Base-by-base conservation (phyloP, 1,140 invertebrate species). In the Stegodyphus mimosarum region DNA sequence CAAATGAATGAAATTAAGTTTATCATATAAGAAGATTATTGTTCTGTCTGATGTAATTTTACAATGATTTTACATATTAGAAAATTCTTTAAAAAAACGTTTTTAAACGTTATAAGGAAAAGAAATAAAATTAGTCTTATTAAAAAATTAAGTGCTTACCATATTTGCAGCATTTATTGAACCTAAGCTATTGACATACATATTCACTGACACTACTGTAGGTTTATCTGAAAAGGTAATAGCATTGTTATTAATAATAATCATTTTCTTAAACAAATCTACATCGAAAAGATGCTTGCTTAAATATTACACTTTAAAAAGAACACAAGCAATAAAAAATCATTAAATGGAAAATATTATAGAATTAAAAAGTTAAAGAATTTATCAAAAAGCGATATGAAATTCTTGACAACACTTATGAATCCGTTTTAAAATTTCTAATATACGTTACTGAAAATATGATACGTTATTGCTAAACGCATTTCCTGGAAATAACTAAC, bases 141-240 rank as follows among this genome's bases (percentile, higher is more conserved):
- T 10, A 60, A 15, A 60, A 60, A 60, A 15, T 60, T 5, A 53
- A 60, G 10, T 17, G 83, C 71, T 81, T 81, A 88, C 87, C 87
- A 87, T 87, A 77, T 87, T 87, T 13, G 87, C 87, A 48, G 87
- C 87, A 15, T 75, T 87, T 33, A 88, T 69, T 33, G 87, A 81
- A 70, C 87, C 87, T 49, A 88, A 52, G 64, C 87, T 88, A 17
- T 88, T 88, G 10, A 88, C 73, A 64, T 88, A 83, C 48, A 88
- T 84, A 67, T 88, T 88, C 33, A 88, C 87, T 48, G 63, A 78
- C n/a, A 88, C 87, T 18, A 78, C n/a, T 15, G 87, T 88, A 18
- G 87, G 87, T 48, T 76, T 51, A 53, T 76, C 87, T 87, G 75
- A 78, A 87, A 67, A 76, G 86, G 49, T 33, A 33, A 33, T 33